phyloP scores from a whole-genome alignment of 2,888 invertebrate species.

The Copidosoma aretas region DNA sequence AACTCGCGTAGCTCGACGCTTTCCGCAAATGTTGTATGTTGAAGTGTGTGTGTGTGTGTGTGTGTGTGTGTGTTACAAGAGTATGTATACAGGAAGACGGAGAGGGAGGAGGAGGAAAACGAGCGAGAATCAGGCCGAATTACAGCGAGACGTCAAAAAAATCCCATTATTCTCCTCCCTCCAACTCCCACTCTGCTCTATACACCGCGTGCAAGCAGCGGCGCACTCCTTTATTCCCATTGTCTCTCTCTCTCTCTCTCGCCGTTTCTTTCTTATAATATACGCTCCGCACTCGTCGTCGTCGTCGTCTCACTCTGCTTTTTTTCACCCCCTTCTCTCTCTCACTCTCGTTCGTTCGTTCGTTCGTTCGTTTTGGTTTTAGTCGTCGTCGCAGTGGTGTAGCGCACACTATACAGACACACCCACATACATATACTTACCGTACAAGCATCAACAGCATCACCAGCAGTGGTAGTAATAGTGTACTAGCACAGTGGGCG shows the following conservation, averaged over 20 bases:
- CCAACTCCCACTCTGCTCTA: slow-evolving; percentile 11
- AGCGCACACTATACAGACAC: neutral
- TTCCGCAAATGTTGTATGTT: too few species aligned
- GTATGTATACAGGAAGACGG: too few species aligned
- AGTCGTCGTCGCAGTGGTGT: slow-evolving; percentile 2
- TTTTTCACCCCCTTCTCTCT: neutral
- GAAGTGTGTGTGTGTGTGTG: too few species aligned
- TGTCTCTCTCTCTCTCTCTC: slow-evolving; percentile 9
- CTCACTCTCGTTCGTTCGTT: too few species aligned
- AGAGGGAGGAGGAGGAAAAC: slow-evolving; percentile 9
- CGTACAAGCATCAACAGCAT: neutral
- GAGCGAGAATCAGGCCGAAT: slow-evolving; percentile 36
- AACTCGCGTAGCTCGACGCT: too few species aligned
- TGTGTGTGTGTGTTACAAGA: too few species aligned
- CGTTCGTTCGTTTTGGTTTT: too few species aligned
- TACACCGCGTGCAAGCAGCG: neutral
- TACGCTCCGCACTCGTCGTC: neutral
- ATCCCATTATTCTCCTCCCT: slow-evolving; percentile 28
- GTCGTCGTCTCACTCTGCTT: slow-evolving; percentile 10
- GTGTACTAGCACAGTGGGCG: neutral
- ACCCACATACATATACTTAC: too few species aligned
- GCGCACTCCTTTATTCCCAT: slow-evolving; percentile 23
- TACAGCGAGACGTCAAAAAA: slow-evolving; percentile 37
- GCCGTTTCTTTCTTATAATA: slow-evolving; percentile 2
- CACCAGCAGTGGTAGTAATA: slow-evolving; percentile 10